phyloP scores from a whole-genome alignment of 2,888 invertebrate species.

The Hirtodrosophila duncani region DNA sequence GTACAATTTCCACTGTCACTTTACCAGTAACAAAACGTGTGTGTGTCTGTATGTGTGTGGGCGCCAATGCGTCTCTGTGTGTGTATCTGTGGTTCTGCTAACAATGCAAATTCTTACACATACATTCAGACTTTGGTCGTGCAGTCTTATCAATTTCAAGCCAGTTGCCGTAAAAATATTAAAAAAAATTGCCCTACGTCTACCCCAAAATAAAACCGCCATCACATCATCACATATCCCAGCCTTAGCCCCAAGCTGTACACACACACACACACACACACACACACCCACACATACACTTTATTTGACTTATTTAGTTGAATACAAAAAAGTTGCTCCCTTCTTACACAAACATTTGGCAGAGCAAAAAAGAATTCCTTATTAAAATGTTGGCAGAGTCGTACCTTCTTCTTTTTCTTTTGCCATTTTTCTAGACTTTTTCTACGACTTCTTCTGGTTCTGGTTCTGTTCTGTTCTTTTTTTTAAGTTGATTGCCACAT shows the following conservation, averaged over 20 bases:
- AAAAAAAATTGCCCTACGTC: slow-evolving; percentile 40
- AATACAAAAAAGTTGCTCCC: slow-evolving; percentile 10
- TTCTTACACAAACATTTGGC: too few relatives aligned
- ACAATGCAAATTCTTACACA: slow-evolving; percentile 18
- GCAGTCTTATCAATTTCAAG: slow-evolving; percentile 64
- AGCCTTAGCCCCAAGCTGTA: too few relatives aligned
- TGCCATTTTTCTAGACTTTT: slow-evolving; percentile 22
- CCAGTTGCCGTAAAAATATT: slow-evolving; percentile 56
- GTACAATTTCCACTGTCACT: too few relatives aligned
- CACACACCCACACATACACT: background rate
- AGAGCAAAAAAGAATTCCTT: slow-evolving; percentile 39
- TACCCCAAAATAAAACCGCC: slow-evolving; percentile 1
- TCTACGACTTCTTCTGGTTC: too few relatives aligned
- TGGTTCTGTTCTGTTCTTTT: slow-evolving; percentile 27
- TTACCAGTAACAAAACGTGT: too few relatives aligned
- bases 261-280: too few relatives aligned
- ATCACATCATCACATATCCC: too few relatives aligned
- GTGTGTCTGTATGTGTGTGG: background rate
- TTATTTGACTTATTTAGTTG: slow-evolving; percentile 64
- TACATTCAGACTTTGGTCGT: slow-evolving; percentile 1
- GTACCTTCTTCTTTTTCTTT: slow-evolving; percentile 19
- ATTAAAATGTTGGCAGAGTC: slow-evolving; percentile 58
- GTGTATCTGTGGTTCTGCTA: slow-evolving; percentile 11
- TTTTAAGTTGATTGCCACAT: slow-evolving; percentile 67
- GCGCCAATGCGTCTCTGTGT: background rate